These are phyloP conservation scores for Aphelinus atriplicis DNA, from an alignment of 1,140 invertebrate genomes.

Conservation along the genomic window DNA sequence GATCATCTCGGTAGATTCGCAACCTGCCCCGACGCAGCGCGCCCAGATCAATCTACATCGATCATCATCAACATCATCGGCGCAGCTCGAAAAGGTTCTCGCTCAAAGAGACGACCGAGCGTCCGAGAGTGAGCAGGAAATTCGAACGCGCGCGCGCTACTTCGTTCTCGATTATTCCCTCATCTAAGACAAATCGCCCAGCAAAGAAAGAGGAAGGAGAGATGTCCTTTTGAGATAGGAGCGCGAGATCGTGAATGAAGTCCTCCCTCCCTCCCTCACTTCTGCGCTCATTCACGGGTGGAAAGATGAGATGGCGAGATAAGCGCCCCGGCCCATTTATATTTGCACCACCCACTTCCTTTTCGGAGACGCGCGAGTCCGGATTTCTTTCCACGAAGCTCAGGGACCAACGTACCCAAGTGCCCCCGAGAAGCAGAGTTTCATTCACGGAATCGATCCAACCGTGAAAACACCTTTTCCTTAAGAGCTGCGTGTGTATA, in stretches of 20 bases:
- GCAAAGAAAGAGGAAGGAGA: conserved; percentile 15
- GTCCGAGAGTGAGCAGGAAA: neutral
- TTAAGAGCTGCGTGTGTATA: neutral
- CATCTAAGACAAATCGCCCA: conserved; percentile 45
- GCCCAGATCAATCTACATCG: conserved; percentile 29
- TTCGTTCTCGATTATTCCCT: conserved; percentile 51
- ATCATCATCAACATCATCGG: conserved; percentile 23
- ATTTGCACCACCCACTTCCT: conserved; percentile 54
- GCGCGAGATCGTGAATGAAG: conserved; percentile 55
- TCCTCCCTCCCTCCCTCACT: conserved; percentile 44
- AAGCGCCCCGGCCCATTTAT: conserved; percentile 54
- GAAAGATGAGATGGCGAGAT: conserved; percentile 56
- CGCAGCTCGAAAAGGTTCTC: no score
- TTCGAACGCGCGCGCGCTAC: neutral
- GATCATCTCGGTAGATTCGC: conserved; percentile 11
- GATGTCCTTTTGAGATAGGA: conserved; percentile 55
- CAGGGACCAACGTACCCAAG: neutral
- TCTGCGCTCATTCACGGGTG: neutral
- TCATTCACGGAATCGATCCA: conserved; percentile 17
- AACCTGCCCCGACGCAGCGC: neutral
- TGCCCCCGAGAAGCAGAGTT: neutral
- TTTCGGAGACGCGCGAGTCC: conserved; percentile 22
- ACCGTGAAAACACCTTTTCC: conserved; percentile 14
- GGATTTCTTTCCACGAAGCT: conserved; percentile 39
- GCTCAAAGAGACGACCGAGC: no score